Base-by-base conservation (phyloP, 2,888 invertebrate genomes). In the Himalopsyche kuldschensis region DNA sequence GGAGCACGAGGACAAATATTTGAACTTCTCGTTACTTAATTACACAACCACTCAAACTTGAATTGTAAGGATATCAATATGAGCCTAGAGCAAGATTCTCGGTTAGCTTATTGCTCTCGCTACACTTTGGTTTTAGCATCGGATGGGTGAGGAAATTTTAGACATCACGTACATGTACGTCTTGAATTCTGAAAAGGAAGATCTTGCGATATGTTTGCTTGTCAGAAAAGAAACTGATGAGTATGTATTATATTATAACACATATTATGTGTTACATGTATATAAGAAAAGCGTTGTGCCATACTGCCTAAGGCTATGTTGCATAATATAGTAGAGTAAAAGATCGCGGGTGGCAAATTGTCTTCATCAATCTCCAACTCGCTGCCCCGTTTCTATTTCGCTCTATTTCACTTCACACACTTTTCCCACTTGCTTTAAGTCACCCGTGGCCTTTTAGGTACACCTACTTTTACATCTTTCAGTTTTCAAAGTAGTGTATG, bases 311-410 rank as follows among this genome's bases (percentile, higher is more conserved):
- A 69, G 69, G 69, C 11, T 69, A 11, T 69, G 69, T 69, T 69
- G 69, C 69, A 69, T 69, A 69, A 69, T 69, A 69, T 69, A 69
- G 69, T 27, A 69, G 69, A 30, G 69, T 69, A 69, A 69, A 69
- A 69, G 69, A 69, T 69, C 69, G 69, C 69, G 69, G 69, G 69
- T 69, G 69, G 69, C 69, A 69, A 69, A 69, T 69, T 69, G 69
- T 69, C 69, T 69, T 69, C 69, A 69, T 69, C 69, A 69, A 69
- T 69, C 69, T 69, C 69, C 11, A 24, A 69, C 69, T 69, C 69
- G 20, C 69, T 27, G 11, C 69, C 69, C 69, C 69, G 69, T 69
- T 69, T 69, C 69, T 69, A 69, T 69, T 69, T 69, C 69, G 69
- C 69, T 69, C 69, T 69, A 69, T 69, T 69, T 69, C 69, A 69